phyloP scores from a whole-genome alignment of 2,113 vertebrate species.

The Gavialis gangeticus region DNA sequence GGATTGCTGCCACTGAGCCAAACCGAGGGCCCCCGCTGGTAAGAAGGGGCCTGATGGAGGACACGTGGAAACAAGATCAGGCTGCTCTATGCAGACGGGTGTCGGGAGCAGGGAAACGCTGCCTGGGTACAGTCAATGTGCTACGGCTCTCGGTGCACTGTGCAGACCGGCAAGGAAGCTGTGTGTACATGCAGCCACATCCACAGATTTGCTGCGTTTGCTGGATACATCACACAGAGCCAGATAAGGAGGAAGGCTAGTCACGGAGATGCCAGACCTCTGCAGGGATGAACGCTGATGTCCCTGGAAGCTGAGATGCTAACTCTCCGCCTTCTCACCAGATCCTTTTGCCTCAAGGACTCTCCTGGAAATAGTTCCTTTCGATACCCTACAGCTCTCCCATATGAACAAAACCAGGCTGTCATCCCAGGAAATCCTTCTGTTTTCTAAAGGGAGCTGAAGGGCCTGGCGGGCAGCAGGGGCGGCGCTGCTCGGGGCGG shows the following conservation, averaged over 20 bases:
- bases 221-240: not conserved
- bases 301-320: too few relatives aligned
- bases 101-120: not conserved
- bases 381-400: not conserved
- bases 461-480: not conserved
- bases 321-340: not conserved
- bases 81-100: not conserved
- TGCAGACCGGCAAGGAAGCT: not conserved
- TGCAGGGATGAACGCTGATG: not conserved
- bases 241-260: not conserved
- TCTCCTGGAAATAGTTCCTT: not conserved
- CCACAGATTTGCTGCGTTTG: not conserved
- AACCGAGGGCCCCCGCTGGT: not conserved
- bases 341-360: not conserved
- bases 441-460: not conserved
- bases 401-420: not conserved
- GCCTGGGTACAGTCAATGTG: rapidly evolving
- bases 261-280: not conserved
- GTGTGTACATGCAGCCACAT: not conserved
- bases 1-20: not conserved
- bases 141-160: rapidly evolving
- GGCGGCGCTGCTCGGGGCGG: not conserved
- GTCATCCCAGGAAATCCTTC: not conserved
- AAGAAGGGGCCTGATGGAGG: not conserved
- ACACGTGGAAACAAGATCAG: not conserved